A percentile compares a stretch with the other conserved stretches of the same genome.
phyloP scores from a whole-genome alignment of 1,140 invertebrate genomes.

The Ephestia elutella region DNA sequence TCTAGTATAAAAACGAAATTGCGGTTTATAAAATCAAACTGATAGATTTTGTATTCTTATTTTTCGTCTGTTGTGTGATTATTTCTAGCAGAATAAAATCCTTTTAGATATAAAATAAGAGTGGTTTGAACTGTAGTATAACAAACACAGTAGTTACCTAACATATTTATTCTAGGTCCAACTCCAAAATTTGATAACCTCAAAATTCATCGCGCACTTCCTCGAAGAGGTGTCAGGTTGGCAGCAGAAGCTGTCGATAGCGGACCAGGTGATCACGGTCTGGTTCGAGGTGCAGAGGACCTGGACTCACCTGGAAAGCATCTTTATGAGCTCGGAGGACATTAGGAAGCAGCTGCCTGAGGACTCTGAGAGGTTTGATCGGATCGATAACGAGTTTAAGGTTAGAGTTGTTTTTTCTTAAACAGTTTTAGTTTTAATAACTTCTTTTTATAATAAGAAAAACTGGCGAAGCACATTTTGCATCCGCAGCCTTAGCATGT shows the following conservation, averaged over 20 bases:
- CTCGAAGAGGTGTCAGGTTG: slow-evolving; percentile 94
- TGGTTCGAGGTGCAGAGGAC: slow-evolving; percentile 98
- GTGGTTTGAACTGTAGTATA: too few species aligned
- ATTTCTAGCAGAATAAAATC: too few species aligned
- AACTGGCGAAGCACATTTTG: too few species aligned
- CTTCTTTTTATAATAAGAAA: too few species aligned
- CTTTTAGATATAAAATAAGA: too few species aligned
- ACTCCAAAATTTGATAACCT: slow-evolving; percentile 95
- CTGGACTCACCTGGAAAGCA: slow-evolving; percentile 97
- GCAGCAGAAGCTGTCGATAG: slow-evolving; percentile 94
- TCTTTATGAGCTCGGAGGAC: slow-evolving; percentile 98
- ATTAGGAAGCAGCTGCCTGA: slow-evolving; percentile 95
- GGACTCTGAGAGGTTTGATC: slow-evolving; percentile 94
- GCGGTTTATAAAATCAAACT: too few species aligned
- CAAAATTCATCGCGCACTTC: slow-evolving; percentile 97
- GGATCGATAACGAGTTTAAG: slow-evolving; percentile 93
- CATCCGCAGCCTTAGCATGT: too few species aligned
- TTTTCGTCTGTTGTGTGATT: too few species aligned
- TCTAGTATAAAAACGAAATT: too few species aligned
- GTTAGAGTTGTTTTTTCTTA: slow-evolving; percentile 74
- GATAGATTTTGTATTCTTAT: too few species aligned
- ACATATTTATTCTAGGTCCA: slow-evolving; percentile 79
- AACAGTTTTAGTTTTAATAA: too few species aligned
- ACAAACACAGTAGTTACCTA: slow-evolving; percentile 10
- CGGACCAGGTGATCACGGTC: slow-evolving; percentile 93